Conservation (phyloP, 1,140 invertebrate genomes). For the Aphis gossypii region DNA sequence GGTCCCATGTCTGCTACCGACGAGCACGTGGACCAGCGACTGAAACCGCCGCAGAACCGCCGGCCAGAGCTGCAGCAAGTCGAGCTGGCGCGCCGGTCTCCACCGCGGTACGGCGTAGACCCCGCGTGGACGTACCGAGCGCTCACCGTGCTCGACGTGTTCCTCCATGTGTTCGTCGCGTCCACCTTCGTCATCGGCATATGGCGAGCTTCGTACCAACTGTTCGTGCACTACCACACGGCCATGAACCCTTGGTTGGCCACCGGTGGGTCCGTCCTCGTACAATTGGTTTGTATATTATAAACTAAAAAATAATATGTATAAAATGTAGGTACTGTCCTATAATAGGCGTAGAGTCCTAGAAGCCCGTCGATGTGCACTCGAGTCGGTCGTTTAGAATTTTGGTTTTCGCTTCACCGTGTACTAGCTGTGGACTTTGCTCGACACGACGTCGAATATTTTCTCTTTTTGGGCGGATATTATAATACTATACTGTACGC, state of each 20-base stretch:
- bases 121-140: constrained; percentile 43
- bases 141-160: constrained; percentile 70
- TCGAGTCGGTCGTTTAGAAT: too few relatives aligned
- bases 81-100: neutral
- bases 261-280: constrained; percentile 29
- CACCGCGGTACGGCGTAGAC: neutral
- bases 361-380: too few relatives aligned
- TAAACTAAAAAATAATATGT: too few relatives aligned
- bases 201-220: constrained; percentile 83
- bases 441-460: too few relatives aligned
- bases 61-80: neutral
- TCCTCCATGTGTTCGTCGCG: constrained; percentile 76
- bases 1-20: neutral
- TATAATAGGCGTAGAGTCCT: too few relatives aligned
- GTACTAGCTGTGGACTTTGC: too few relatives aligned
- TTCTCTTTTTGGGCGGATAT: too few relatives aligned
- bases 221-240: constrained; percentile 75
- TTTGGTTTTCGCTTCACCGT: too few relatives aligned
- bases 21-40: neutral
- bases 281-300: constrained; percentile 57
- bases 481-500: too few relatives aligned
- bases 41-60: neutral
- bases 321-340: too few relatives aligned
- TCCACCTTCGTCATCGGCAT: constrained; percentile 82
- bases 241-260: constrained; percentile 62